Evolutionary conservation across 2,113 vertebrate genomes (phyloP).

Genomic region (Sander lucioperca): DNA sequence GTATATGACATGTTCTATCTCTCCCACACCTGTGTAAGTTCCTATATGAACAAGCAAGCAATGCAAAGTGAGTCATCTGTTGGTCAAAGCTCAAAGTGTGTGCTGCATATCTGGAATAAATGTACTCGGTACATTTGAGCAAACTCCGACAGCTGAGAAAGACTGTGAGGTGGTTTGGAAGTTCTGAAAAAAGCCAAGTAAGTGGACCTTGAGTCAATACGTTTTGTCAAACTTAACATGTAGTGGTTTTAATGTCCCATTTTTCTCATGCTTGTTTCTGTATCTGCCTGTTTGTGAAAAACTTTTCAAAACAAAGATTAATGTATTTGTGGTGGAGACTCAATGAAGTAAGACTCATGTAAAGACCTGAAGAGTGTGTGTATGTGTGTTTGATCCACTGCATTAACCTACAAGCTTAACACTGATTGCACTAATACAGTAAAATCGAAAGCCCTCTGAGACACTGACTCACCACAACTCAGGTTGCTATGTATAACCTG

Average conservation of each 20-base stretch:
- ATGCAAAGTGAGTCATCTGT: background rate
- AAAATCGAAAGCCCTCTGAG: slow-evolving; percentile 17
- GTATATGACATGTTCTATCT: too few species aligned
- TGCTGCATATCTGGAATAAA: background rate
- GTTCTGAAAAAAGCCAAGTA: background rate
- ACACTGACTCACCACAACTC: slow-evolving; percentile 31
- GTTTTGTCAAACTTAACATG: too few species aligned
- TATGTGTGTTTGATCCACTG: slow-evolving; percentile 8
- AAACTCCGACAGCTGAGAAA: background rate
- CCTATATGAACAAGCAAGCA: background rate
- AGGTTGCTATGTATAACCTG: slow-evolving; percentile 55
- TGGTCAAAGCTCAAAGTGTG: background rate
- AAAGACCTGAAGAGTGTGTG: background rate
- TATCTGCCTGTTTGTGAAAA: background rate
- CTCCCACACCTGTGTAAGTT: background rate
- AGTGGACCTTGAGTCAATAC: too few species aligned
- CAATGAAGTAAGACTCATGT: background rate
- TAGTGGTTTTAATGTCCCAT: too few species aligned
- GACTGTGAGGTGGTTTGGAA: background rate
- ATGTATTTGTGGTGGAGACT: background rate
- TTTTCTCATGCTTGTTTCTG: background rate
- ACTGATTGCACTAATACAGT: slow-evolving; percentile 20
- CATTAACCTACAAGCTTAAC: slow-evolving; percentile 60
- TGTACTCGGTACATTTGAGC: background rate
- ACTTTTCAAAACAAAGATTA: background rate